Evolutionary conservation across 2,113 vertebrate genomes (phyloP).

Genomic region (Saiga tatarica): DNA sequence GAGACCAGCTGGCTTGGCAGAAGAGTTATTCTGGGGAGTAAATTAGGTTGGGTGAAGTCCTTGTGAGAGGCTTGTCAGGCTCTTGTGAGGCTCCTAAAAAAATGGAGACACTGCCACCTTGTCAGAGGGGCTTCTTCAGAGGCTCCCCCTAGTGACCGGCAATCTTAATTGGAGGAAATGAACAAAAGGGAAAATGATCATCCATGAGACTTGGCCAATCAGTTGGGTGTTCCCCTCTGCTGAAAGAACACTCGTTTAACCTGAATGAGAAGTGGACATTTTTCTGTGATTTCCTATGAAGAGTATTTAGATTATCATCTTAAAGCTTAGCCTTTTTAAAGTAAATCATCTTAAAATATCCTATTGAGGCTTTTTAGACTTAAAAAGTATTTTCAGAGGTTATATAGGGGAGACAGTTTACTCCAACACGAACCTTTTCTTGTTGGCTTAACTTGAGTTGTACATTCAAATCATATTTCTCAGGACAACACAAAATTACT

Average conservation of each 20-base stretch:
- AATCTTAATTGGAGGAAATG: not conserved
- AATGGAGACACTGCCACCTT: not conserved
- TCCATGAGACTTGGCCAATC: not conserved
- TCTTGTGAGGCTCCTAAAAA: not conserved
- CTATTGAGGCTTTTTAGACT: not conserved
- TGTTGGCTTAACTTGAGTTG: not conserved
- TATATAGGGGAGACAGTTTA: not conserved
- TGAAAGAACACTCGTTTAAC: not conserved
- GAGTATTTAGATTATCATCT: not conserved
- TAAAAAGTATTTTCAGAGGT: constrained; percentile 8
- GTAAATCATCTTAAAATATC: not conserved
- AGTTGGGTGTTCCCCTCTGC: not conserved
- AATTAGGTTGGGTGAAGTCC: too few relatives aligned
- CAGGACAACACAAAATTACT: not conserved
- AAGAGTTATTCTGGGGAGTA: not conserved
- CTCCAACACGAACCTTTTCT: not conserved
- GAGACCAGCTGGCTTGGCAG: not conserved
- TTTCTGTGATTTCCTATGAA: not conserved
- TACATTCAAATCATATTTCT: not conserved
- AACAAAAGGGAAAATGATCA: not conserved
- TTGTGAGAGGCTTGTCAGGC: not conserved
- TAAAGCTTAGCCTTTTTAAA: not conserved
- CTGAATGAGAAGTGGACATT: not conserved
- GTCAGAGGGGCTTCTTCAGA: not conserved
- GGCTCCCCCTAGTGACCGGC: not conserved